Base-by-base conservation (phyloP, 2,797 vertebrate species). In the Pangasius krempfi region DNA sequence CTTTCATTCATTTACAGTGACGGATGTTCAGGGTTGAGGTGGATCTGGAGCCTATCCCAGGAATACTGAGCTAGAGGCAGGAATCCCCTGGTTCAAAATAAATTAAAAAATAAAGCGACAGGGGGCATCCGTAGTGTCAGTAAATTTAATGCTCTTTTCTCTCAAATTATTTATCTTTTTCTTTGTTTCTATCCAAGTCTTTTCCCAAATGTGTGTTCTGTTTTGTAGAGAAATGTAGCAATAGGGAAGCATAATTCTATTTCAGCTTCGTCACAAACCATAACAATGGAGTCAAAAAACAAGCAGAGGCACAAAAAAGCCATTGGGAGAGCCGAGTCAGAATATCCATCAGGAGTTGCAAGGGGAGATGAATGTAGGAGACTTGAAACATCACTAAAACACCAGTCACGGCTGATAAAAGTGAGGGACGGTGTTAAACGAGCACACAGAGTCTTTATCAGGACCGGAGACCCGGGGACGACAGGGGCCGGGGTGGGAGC, bases 361-460 rank as follows among this genome's bases (percentile, higher is more conserved):
- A 12, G 47, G 50, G 5, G 30, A 85, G 84, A 58, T 73, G 37
- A 86, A 75, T 72, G 79, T 9, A 72, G 86, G 62, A 70, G 72
- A 75, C 44, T 16, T 85, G 7, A 33, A 64, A 44, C 37, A 50
- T 78, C 85, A 80, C 60, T 79, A n/a, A 80, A 87, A 52, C 47
- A 37, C n/a, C 12, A 6, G 82, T 20, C 73, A 54, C 16, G 40
- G 72, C 47, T 91, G 94, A 96, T 95, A 94, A 95, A 93, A 89
- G 92, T 93, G 94, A 95, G 93, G 93, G 94, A 95, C 94, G 94
- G 92, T 95, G 95, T 95, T 95, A 95, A 95, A 94, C 94, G 91
- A 90, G 92, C 89, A 64, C 92, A 90, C 88, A 90, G 91, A 88
- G 30, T 90, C 83, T 94, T 95, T 95, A 93, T 93, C 94, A 89